Base-by-base conservation (phyloP, 2,888 invertebrate genomes). In the Agriopis leucophaearia region DNA sequence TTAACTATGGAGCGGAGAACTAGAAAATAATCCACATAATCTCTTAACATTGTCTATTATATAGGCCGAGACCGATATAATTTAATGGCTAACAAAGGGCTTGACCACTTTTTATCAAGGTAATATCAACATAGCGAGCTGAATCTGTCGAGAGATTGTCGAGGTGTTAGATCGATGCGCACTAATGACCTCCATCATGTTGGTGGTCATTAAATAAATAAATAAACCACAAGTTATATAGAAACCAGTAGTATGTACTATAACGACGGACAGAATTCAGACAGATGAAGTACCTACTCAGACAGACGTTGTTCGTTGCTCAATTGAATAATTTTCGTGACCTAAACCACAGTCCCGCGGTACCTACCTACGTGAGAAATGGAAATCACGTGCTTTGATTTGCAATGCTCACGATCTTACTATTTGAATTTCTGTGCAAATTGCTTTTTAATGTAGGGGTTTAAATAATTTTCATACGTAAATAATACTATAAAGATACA, bases 311-410 rank as follows among this genome's bases (percentile, higher is more conserved):
- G 16, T 2, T 50, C 13, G 27, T 50, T 50, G 50, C 50, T 50
- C 50, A 50, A 50, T 50, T 13, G 50, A 50, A 50, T 50, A 27
- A 50, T 50, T 50, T 50, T 50, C 35, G 50, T 27, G 50, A 7
- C 16, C 50, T 1, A 47, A 18, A n/a, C 44, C 44, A 13, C n/a
- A 44, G 44, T n/a, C n/a, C 7, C 8, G 44, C 1, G 15, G 16
- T 16, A 47, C n/a, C n/a, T n/a, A n/a, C n/a, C n/a, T n/a, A n/a
- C 47, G 16, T 47, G 9, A 47, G 16, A 16, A 47, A 50, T 35
- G 16, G 7, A 8, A 35, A 35, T 50, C 52, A 52, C 52, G 52
- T 52, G 52, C 15, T 52, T 38, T 13, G 52, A 38, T 36, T 52
- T 10, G 36, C 38, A 52, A 52, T 36, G 38, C 38, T 52, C 52